Conservation (phyloP, 2,113 vertebrate genomes). For the Pipra filicauda region DNA sequence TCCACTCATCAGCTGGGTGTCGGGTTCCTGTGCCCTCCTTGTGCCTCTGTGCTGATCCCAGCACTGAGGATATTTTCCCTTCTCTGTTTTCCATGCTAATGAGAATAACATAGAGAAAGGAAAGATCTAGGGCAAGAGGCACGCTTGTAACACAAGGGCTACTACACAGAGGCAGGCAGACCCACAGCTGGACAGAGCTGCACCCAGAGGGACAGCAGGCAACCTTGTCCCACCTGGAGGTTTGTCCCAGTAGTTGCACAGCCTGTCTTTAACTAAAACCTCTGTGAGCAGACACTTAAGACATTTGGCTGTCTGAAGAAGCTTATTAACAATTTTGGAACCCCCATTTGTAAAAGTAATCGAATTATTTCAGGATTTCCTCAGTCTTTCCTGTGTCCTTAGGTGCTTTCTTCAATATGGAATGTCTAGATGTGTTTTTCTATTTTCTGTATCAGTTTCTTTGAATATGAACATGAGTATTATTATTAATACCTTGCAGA, state of each 20-base stretch:
- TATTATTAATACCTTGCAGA: background rate
- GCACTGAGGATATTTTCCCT: background rate
- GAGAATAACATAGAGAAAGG: background rate
- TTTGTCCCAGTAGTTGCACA: background rate
- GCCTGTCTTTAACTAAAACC: background rate
- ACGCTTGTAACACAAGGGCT: rapidly evolving
- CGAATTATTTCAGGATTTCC: background rate
- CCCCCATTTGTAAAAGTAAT: background rate
- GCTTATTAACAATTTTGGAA: background rate
- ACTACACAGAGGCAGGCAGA: background rate
- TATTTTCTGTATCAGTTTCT: background rate
- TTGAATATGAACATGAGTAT: background rate
- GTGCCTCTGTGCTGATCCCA: no score
- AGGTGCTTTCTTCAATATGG: background rate
- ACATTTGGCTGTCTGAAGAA: background rate
- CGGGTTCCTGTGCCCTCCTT: rapidly evolving
- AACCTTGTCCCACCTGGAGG: background rate
- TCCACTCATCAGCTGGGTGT: background rate
- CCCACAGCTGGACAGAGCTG: background rate
- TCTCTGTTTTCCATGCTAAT: background rate
- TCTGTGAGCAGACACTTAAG: background rate
- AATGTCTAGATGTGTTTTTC: background rate
- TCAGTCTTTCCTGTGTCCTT: background rate
- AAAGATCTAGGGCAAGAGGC: background rate
- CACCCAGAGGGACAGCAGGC: background rate